These are phyloP conservation scores for Salarias fasciatus DNA, from an alignment of 2,797 vertebrate species.

Conservation along the genomic window DNA sequence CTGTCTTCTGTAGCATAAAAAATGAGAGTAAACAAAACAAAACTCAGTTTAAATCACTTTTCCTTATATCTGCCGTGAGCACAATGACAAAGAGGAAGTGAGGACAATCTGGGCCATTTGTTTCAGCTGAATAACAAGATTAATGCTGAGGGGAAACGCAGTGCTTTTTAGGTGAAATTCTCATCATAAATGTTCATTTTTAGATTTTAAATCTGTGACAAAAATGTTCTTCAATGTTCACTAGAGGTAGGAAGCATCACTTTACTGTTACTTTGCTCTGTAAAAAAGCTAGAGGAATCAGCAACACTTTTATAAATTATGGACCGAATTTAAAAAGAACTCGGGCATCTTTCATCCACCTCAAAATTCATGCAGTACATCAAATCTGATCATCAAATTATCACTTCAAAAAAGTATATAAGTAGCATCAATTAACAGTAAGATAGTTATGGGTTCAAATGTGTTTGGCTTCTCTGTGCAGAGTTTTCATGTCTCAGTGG, in stretches of 20 bases:
- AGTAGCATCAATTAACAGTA: no score
- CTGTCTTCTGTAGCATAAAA: constrained; percentile 18
- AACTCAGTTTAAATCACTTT: constrained; percentile 30
- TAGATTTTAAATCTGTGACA: no score
- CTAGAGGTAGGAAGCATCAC: no score
- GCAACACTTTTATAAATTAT: no score
- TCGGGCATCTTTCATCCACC: no score
- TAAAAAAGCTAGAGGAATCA: no score
- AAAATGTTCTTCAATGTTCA: no score
- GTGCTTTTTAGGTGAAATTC: constrained; percentile 7
- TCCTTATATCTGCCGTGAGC: constrained; percentile 29
- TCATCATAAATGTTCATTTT: not conserved
- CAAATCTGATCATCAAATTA: constrained; percentile 6
- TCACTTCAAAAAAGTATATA: not conserved
- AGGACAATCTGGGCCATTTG: constrained; percentile 20
- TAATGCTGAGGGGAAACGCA: constrained; percentile 39
- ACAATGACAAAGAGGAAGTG: constrained; percentile 19
- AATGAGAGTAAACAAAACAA: constrained; percentile 32
- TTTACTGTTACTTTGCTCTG: no score
- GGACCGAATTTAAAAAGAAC: no score
- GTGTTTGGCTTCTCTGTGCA: no score
- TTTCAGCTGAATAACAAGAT: constrained; percentile 39
- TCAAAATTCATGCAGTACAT: not conserved
- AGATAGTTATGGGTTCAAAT: no score
- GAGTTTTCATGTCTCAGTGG: not conserved